Percentiles rank a stretch among this genome's conserved stretches.
These are phyloP conservation scores for Auanema freiburgensis DNA, from an alignment of 2,888 invertebrate species.

Conservation along the genomic window DNA sequence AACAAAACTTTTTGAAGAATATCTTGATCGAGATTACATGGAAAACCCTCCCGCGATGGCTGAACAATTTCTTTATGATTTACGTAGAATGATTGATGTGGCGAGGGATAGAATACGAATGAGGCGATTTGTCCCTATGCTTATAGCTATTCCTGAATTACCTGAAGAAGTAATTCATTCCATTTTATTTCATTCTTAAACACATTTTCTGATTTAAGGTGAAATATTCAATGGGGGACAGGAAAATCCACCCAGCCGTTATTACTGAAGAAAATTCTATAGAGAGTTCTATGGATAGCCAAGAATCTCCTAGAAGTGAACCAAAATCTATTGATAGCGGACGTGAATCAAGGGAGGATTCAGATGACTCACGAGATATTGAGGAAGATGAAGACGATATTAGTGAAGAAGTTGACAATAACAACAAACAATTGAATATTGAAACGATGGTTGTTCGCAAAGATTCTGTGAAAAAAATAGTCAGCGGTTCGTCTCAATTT, in stretches of 20 bases:
- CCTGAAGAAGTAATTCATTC: slow-evolving; percentile 8
- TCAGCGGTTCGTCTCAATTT: not conserved
- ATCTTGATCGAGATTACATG: slow-evolving; percentile 83
- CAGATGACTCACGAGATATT: slow-evolving; percentile 11
- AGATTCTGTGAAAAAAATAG: not conserved
- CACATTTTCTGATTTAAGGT: too few species aligned
- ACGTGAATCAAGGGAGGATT: slow-evolving; percentile 29
- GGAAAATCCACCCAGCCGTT: too few species aligned
- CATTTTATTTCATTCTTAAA: not conserved
- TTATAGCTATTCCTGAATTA: slow-evolving; percentile 39
- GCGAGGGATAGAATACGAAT: slow-evolving; percentile 44
- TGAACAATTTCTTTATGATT: slow-evolving; percentile 78
- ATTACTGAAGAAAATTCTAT: too few species aligned
- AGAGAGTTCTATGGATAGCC: not conserved
- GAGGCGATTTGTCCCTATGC: slow-evolving; percentile 42
- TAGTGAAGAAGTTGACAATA: not conserved
- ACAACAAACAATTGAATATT: slow-evolving; percentile 13
- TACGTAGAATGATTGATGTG: slow-evolving; percentile 69
- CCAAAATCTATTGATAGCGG: slow-evolving; percentile 34
- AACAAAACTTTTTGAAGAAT: slow-evolving; percentile 69
- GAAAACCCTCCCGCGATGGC: slow-evolving; percentile 87
- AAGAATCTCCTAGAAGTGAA: slow-evolving; percentile 22
- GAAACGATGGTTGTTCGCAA: slow-evolving; percentile 1
- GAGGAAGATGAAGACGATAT: slow-evolving; percentile 10
- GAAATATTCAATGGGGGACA: too few species aligned